Evolutionary conservation across 2,888 invertebrate genomes (phyloP).

Genomic region (Notodonta ziczac): DNA sequence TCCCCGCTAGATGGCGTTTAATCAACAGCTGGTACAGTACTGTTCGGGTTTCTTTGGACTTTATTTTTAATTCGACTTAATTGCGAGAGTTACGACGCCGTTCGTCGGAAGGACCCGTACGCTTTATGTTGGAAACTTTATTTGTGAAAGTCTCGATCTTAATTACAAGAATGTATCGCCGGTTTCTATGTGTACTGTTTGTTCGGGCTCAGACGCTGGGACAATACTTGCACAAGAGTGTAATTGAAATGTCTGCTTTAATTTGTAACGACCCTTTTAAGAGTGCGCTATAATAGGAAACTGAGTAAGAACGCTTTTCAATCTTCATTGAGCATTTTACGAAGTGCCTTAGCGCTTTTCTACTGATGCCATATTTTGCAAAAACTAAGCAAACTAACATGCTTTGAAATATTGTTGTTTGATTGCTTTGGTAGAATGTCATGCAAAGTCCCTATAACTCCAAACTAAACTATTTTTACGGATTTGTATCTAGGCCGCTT

Average conservation of each 20-base stretch:
- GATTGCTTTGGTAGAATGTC: no score
- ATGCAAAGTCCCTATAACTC: no score
- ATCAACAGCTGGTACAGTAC: conserved; percentile 70
- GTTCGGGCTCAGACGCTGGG: conserved; percentile 44
- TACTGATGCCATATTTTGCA: no score
- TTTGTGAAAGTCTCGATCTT: conserved; percentile 60
- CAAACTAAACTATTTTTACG: no score
- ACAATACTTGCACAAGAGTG: conserved; percentile 78
- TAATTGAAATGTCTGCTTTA: conserved; percentile 80
- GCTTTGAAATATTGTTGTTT: no score
- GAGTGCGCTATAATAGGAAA: conserved; percentile 35
- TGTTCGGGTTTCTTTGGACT: conserved; percentile 62
- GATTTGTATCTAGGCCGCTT: no score
- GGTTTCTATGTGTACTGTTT: conserved; percentile 40
- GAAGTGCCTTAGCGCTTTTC: no score
- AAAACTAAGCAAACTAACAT: no score
- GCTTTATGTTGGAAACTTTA: conserved; percentile 67
- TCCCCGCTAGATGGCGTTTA: conserved; percentile 81
- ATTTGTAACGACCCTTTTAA: conserved; percentile 72
- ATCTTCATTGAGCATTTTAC: conserved; percentile 10
- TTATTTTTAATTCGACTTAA: conserved; percentile 82
- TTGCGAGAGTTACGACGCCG: conserved; percentile 75
- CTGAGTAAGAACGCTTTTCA: conserved; percentile 16
- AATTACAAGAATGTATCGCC: conserved; percentile 54
- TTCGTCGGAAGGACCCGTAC: conserved; percentile 58